phyloP scores from a whole-genome alignment of 1,140 invertebrate genomes.

The Hetaerina americana region DNA sequence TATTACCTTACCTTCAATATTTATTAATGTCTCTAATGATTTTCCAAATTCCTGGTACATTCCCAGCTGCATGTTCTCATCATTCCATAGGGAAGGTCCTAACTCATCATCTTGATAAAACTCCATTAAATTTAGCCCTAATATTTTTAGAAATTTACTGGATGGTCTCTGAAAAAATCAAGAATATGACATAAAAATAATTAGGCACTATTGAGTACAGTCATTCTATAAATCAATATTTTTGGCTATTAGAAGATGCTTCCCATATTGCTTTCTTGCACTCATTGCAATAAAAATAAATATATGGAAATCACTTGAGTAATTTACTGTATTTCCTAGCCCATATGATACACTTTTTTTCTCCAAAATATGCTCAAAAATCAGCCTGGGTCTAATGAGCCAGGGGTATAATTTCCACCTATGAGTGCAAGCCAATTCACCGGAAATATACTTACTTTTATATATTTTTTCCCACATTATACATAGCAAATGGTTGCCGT shows the following conservation, averaged over 20 bases:
- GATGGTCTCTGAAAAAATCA: background rate
- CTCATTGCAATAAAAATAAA: too few species aligned
- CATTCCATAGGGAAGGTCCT: background rate
- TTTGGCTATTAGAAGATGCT: background rate
- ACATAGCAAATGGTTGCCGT: too few species aligned
- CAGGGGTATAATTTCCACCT: too few species aligned
- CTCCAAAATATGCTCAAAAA: too few species aligned
- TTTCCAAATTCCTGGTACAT: background rate
- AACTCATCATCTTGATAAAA: background rate
- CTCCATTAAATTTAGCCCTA: background rate
- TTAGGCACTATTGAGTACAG: background rate
- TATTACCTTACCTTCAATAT: background rate
- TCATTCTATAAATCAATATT: background rate
- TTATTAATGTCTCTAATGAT: background rate
- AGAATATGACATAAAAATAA: background rate
- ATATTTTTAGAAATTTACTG: background rate
- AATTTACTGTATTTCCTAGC: background rate
- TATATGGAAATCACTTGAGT: background rate
- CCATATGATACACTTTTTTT: too few species aligned
- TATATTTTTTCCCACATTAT: too few species aligned
- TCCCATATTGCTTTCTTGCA: background rate
- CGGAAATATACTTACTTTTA: too few species aligned
- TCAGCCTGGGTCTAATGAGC: too few species aligned
- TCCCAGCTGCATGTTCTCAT: background rate
- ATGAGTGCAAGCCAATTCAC: too few species aligned